Evolutionary conservation across 1,140 invertebrate genomes (phyloP), one percentile per base, ranked within the genome.

Genomic region (Tetragonula clypearis): DNA sequence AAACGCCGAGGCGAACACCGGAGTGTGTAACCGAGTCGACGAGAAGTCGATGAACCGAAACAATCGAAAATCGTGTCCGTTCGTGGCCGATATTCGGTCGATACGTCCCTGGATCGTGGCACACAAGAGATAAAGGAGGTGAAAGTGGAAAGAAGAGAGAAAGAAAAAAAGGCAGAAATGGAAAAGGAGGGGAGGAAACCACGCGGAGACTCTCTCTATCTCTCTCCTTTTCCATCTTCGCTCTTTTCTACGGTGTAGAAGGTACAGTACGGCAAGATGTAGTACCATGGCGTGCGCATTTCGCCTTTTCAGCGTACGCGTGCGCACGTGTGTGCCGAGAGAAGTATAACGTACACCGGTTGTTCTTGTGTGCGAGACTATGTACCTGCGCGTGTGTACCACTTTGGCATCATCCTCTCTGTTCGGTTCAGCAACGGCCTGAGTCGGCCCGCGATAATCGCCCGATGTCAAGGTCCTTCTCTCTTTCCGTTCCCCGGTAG

Each of bases 181-280:
- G 88, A 86, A 91, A 88, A 88, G 88, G 88, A 81, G 90, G 82
- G 77, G 86, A 90, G 77, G 86, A 88, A 90, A 90, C 80, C 78
- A 72, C 79, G 76, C 77, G 74, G 60, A 49, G 8, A 56, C 72
- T 78, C 74, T 49, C 35, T 71, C 85, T 78, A 88, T 82, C 26
- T 79, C 62, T 78, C 58, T 77, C 30, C 71, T 60, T 53, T 56
- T 17, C 49, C 35, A 58, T 49, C 12, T 53, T 58, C 12, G 23
- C 66, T 75, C 41, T 35, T 11, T 53, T 58, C 30, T 79, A 60
- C 66, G 71, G 55, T 62, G 60, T 87, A 77, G 87, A 86, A 83
- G 65, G 72, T 86, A 72, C 76, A 86, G 35, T 49, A 72, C 66
- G 81, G 56, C 79, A 66, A 79, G 80, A 65, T 80, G 68, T 86